Base-by-base conservation (phyloP, 2,113 vertebrate genomes). In the Hemibagrus wyckioides region DNA sequence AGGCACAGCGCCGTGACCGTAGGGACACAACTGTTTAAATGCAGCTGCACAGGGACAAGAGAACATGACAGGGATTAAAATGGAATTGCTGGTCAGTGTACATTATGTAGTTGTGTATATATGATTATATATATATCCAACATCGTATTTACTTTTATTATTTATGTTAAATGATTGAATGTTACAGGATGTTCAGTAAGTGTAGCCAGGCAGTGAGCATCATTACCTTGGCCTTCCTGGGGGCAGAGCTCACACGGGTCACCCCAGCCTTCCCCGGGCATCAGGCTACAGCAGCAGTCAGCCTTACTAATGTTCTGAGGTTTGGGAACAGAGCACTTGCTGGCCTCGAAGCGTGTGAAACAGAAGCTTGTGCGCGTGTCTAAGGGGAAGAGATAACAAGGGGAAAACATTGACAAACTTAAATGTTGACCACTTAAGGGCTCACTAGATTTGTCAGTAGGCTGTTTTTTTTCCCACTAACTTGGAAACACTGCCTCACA, bases 161-260 rank as follows among this genome's bases (percentile, higher is more conserved):
- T n/a, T 75, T n/a, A 52, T 50, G 9, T 23, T 50, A 3, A 41
- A 65, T 39, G 13, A 59, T 1, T 14, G 14, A 44, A 52, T 83
- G 19, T 83, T 63, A 33, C 44, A 39, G 65, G 11, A 52, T 17
- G 67, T 10, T 36, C 13, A 21, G 36, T 41, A 4, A 39, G 6
- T 56, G 36, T 30, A 80, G n/a, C 21, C 11, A 50, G n/a, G 0
- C 2, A 36, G n/a, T 71, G 54, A 57, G 5, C 21, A 23, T 65
- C 9, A 15, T 36, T 88, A 99, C 97, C 96, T 0, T 97, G 97
- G 0, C 86, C 95, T 50, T 97, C 95, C 77, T 95, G 94, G 0
- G 98, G 98, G 85, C 97, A 98, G 86, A 98, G 96, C 90, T 99
- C 97, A 1, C 98, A 99, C n/a, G 98, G 98, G 19, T 97, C 96